A percentile compares a stretch with the other conserved stretches of the same genome.
Evolutionary conservation across 2,888 invertebrate genomes (phyloP).

Genomic region (Blera fallax): DNA sequence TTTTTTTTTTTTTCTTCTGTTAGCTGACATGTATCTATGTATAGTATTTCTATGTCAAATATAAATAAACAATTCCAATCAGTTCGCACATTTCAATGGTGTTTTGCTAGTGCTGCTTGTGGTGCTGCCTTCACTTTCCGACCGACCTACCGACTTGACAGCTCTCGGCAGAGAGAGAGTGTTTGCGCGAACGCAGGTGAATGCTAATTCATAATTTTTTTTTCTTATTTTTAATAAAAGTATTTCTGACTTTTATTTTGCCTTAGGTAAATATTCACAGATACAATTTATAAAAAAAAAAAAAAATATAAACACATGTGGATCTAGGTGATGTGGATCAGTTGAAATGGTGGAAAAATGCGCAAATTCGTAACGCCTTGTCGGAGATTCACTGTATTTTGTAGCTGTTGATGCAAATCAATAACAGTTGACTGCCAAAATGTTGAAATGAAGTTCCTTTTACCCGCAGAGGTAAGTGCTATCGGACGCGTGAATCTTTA

Average conservation of each 20-base stretch:
- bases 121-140: conserved; percentile 62
- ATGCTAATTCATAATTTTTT: conserved; percentile 64
- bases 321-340: neutral
- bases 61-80: conserved; percentile 71
- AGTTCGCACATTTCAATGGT: conserved; percentile 65
- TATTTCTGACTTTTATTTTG: neutral
- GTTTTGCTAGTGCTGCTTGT: conserved; percentile 19
- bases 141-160: conserved; percentile 42
- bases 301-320: too few species aligned
- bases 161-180: neutral
- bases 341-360: neutral
- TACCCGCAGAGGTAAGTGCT: too few species aligned
- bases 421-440: neutral
- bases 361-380: neutral
- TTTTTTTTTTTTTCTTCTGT: conserved; percentile 1
- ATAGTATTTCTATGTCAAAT: conserved; percentile 67
- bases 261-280: neutral
- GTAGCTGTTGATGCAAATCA: neutral
- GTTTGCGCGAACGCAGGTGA: conserved; percentile 45
- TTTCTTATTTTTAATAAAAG: conserved; percentile 26
- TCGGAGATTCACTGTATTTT: neutral
- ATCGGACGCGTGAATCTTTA: neutral
- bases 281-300: neutral
- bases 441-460: neutral
- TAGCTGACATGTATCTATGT: conserved; percentile 6